phyloP scores from a whole-genome alignment of 1,140 invertebrate species.

The Pollicipes pollicipes region DNA sequence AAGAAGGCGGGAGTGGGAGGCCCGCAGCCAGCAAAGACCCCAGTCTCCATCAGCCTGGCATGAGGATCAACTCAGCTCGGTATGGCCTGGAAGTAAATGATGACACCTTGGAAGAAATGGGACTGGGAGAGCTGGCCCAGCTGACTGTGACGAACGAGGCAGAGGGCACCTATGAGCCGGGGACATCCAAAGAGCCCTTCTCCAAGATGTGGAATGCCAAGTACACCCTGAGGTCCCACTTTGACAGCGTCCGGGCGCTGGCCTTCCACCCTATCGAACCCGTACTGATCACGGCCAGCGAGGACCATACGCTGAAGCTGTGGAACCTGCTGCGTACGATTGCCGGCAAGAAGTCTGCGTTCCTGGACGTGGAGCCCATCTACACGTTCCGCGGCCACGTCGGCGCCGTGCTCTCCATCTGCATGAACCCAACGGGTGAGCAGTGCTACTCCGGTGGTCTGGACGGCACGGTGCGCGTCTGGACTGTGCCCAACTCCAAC shows the following conservation, averaged over 20 bases:
- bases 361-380: conserved; percentile 93
- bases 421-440: conserved; percentile 76
- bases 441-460: conserved; percentile 86
- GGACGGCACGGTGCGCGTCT: conserved; percentile 84
- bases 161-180: conserved; percentile 74
- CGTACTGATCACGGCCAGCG: conserved; percentile 90
- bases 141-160: conserved; percentile 92
- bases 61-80: too few species aligned
- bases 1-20: not conserved
- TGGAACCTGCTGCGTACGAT: conserved; percentile 98
- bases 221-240: conserved; percentile 91
- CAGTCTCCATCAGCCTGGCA: too few species aligned
- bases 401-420: conserved; percentile 80
- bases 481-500: conserved; percentile 82
- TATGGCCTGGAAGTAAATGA: conserved; percentile 29
- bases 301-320: conserved; percentile 95
- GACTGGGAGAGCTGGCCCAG: conserved; percentile 84
- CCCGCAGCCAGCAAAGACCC: not conserved
- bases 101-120: conserved; percentile 55
- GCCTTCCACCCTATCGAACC: conserved; percentile 96
- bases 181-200: conserved; percentile 72
- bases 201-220: conserved; percentile 97
- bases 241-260: conserved; percentile 87
- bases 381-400: conserved; percentile 93
- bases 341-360: conserved; percentile 87